Percentiles rank a stretch among this genome's conserved stretches.
Conservation (phyloP, 1,140 invertebrate species). For the Brachionus koreanus region DNA sequence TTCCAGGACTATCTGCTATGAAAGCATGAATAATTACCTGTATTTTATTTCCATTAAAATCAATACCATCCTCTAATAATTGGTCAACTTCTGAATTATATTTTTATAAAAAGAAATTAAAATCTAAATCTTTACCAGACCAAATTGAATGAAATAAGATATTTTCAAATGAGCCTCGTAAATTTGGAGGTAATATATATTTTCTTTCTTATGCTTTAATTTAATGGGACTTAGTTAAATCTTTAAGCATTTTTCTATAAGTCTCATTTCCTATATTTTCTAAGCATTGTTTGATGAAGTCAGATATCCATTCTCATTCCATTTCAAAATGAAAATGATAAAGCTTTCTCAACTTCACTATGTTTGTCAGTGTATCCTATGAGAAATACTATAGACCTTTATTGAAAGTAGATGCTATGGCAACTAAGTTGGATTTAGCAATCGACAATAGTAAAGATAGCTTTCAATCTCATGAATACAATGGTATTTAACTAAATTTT, state of each 20-base stretch:
- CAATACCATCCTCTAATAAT: background rate
- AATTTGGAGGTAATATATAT: no score
- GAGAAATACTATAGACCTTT: background rate
- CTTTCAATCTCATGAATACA: background rate
- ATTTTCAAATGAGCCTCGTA: no score
- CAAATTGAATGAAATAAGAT: background rate
- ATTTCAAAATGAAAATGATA: no score
- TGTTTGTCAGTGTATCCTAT: no score
- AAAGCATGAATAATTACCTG: background rate
- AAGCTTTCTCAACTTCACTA: no score
- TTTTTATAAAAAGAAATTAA: background rate
- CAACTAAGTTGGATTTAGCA: background rate
- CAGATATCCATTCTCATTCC: no score
- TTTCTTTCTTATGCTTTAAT: no score
- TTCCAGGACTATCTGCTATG: background rate
- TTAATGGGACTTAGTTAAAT: no score
- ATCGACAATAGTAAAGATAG: background rate
- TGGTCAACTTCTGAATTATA: background rate
- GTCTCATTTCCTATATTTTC: no score
- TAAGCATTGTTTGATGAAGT: no score
- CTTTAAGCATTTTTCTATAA: no score
- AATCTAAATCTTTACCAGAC: background rate
- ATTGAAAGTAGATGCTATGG: background rate
- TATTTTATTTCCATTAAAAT: background rate
- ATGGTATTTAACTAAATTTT: background rate